Evolutionary conservation across 2,113 vertebrate genomes (phyloP).

Genomic region (Blennius ocellaris): DNA sequence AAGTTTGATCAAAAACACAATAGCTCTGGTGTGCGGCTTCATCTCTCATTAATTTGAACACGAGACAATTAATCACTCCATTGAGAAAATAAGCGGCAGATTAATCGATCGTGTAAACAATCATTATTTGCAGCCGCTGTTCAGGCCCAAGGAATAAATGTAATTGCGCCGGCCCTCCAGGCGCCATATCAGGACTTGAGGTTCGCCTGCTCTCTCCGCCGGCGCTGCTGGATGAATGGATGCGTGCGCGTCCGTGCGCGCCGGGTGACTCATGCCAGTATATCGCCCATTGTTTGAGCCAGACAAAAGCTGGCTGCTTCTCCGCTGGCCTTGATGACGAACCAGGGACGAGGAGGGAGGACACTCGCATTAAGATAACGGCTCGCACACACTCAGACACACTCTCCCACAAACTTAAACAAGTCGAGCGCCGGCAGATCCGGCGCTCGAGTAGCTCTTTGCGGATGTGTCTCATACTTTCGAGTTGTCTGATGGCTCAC

Average conservation of each 20-base stretch:
- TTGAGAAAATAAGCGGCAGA: background rate
- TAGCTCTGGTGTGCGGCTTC: too few relatives aligned
- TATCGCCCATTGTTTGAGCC: slow-evolving; percentile 43
- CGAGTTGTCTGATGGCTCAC: slow-evolving; percentile 41
- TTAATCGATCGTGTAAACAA: background rate
- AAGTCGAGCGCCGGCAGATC: slow-evolving; percentile 7
- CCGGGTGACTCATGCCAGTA: slow-evolving; percentile 41
- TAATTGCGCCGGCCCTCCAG: background rate
- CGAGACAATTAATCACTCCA: background rate
- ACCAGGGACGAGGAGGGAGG: slow-evolving; percentile 43
- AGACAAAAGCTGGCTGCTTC: slow-evolving; percentile 53
- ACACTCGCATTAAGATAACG: slow-evolving; percentile 23
- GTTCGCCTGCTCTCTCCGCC: slow-evolving; percentile 12
- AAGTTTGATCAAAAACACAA: too few relatives aligned
- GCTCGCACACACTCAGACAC: slow-evolving; percentile 31
- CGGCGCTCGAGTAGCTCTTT: slow-evolving; percentile 15
- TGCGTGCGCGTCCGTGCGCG: background rate
- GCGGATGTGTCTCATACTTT: slow-evolving; percentile 11
- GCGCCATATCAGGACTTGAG: slow-evolving; percentile 18
- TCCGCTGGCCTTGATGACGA: slow-evolving; percentile 58
- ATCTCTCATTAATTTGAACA: background rate
- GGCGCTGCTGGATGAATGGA: slow-evolving; percentile 43
- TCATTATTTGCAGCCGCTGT: background rate
- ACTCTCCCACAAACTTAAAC: slow-evolving; percentile 23
- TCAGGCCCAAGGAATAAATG: background rate